Conservation (phyloP, 2,113 vertebrate genomes). For the Hippotragus niger region DNA sequence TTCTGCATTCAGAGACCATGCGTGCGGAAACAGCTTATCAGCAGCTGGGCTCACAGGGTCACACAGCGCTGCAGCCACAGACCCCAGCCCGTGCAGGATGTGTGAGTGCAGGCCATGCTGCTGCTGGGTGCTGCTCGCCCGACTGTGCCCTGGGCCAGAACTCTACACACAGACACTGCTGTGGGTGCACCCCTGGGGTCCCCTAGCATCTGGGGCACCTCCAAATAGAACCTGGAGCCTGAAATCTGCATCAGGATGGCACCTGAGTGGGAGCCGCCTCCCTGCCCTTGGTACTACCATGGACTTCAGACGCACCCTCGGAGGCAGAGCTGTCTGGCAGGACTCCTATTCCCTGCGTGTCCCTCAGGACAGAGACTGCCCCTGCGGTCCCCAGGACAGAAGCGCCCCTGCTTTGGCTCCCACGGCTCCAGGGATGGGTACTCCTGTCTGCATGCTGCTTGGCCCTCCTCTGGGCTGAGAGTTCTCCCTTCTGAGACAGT, state of each 20-base stretch:
- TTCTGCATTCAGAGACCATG: background rate
- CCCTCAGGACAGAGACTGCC: background rate
- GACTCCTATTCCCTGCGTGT: background rate
- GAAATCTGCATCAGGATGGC: background rate
- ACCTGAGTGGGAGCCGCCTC: background rate
- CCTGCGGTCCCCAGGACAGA: background rate
- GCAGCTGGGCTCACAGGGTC: background rate
- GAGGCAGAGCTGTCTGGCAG: background rate
- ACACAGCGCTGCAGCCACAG: background rate
- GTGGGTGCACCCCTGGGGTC: no score
- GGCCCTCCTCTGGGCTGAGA: background rate
- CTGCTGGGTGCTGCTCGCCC: background rate
- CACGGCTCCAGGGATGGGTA: background rate
- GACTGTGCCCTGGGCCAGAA: background rate
- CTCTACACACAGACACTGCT: background rate
- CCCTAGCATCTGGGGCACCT: background rate
- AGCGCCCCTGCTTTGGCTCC: background rate
- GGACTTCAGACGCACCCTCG: background rate
- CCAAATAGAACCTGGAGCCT: background rate
- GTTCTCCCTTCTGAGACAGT: background rate
- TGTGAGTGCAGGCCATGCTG: rapidly evolving
- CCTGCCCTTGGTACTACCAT: no score
- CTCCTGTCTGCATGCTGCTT: no score
- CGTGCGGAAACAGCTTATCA: background rate
- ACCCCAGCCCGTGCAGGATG: background rate